phyloP scores from a whole-genome alignment of 1,140 invertebrate genomes.

The Leguminivora glycinivorella region DNA sequence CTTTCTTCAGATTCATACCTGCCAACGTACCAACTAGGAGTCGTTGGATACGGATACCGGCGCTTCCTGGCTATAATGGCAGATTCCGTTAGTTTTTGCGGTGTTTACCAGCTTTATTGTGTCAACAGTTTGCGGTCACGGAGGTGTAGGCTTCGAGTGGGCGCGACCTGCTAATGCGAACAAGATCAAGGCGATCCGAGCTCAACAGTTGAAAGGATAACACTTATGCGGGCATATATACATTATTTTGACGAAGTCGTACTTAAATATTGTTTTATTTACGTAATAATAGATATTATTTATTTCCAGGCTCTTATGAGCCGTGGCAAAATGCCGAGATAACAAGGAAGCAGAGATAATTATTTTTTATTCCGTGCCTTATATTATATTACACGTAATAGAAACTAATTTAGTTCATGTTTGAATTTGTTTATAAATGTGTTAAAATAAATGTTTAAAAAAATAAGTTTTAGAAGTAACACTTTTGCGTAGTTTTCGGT shows the following conservation, averaged over 20 bases:
- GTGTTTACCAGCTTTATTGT: constrained; percentile 5
- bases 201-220: constrained; percentile 3
- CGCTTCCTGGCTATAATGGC: background rate
- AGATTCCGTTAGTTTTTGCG: background rate
- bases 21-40: background rate
- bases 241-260: background rate
- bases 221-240: background rate
- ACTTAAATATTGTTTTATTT: too few species aligned
- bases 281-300: too few species aligned
- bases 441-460: too few species aligned
- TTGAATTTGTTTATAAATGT: too few species aligned
- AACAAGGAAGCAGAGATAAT: too few species aligned
- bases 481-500: too few species aligned
- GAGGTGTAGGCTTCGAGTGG: constrained; percentile 2
- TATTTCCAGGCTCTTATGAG: too few species aligned
- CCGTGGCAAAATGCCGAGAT: too few species aligned
- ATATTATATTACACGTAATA: too few species aligned
- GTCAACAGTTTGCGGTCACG: constrained; percentile 4
- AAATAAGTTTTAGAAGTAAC: too few species aligned
- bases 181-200: constrained; percentile 8
- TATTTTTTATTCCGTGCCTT: too few species aligned
- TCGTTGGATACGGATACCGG: background rate
- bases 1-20: background rate
- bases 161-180: constrained; percentile 8
- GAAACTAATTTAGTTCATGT: too few species aligned